phyloP scores from a whole-genome alignment of 2,113 vertebrate species.

The Rhizomys pruinosus region DNA sequence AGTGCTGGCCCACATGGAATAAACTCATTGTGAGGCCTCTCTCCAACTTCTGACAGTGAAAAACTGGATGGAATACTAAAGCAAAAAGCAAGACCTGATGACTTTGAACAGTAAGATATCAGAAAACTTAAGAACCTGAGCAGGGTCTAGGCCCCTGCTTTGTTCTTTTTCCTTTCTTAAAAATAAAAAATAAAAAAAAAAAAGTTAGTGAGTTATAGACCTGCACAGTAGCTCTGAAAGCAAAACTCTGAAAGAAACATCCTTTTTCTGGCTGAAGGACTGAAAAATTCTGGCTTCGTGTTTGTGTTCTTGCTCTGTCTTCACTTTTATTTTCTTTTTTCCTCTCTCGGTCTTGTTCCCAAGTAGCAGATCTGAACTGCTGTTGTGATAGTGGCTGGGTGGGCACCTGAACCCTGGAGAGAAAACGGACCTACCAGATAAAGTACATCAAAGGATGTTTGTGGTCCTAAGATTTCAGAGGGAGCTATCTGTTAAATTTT shows the following conservation, averaged over 20 bases:
- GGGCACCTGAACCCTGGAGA: background rate
- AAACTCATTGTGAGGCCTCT: background rate
- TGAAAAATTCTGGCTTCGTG: background rate
- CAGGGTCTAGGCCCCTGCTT: background rate
- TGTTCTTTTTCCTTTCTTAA: background rate
- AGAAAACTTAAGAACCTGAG: background rate
- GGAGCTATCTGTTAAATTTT: background rate
- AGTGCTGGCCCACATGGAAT: background rate
- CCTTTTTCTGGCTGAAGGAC: background rate
- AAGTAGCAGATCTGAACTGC: background rate
- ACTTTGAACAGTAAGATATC: background rate
- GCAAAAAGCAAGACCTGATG: background rate
- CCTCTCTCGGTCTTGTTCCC: background rate
- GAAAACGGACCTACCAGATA: background rate
- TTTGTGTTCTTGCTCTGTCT: background rate
- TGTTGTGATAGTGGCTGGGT: background rate
- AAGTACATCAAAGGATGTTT: background rate
- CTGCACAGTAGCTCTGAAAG: background rate
- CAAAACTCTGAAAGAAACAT: background rate
- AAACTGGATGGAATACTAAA: slow-evolving; percentile 5
- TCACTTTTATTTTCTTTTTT: background rate
- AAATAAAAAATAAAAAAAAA: too few species aligned
- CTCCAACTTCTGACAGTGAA: background rate
- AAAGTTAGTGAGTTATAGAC: background rate
- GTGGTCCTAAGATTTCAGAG: background rate